These are phyloP conservation scores for Pollenia angustigena DNA, from an alignment of 2,888 invertebrate genomes.

Conservation along the genomic window DNA sequence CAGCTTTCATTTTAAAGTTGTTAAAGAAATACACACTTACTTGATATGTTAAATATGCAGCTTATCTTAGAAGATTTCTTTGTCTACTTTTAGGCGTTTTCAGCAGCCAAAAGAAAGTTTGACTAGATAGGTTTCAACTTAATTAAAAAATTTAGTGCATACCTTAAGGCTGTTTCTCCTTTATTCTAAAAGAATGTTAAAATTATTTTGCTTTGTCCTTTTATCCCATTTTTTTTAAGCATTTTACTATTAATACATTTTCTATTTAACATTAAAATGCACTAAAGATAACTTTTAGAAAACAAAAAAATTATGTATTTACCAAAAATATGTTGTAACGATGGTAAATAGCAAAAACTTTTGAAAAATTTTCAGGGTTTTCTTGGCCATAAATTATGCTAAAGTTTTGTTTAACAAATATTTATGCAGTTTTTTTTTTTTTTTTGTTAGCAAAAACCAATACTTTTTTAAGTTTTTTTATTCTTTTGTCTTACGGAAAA, in stretches of 20 bases:
- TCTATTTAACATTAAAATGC: conserved; percentile 44
- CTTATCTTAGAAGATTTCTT: too few species aligned
- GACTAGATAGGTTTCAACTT: too few species aligned
- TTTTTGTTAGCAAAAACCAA: conserved; percentile 41
- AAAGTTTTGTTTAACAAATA: conserved; percentile 54
- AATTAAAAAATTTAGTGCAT: not conserved
- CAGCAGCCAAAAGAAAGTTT: too few species aligned
- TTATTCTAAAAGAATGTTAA: not conserved
- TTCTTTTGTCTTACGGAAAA: not conserved
- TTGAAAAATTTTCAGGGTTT: conserved; percentile 30
- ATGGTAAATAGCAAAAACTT: conserved; percentile 38
- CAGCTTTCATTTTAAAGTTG: too few species aligned
- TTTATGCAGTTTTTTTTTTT: conserved; percentile 34
- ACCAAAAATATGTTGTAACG: not conserved
- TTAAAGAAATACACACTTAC: too few species aligned
- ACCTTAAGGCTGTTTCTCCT: not conserved
- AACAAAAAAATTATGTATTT: not conserved
- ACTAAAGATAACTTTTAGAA: conserved; percentile 36
- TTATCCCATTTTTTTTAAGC: conserved; percentile 2
- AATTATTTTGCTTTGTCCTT: not conserved
- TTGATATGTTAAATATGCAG: too few species aligned
- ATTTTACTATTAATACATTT: too few species aligned
- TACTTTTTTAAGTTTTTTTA: conserved; percentile 23
- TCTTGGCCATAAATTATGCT: conserved; percentile 49
- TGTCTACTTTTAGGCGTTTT: too few species aligned